Conservation (phyloP, 2,888 invertebrate species). For the Lysandra coridon region DNA sequence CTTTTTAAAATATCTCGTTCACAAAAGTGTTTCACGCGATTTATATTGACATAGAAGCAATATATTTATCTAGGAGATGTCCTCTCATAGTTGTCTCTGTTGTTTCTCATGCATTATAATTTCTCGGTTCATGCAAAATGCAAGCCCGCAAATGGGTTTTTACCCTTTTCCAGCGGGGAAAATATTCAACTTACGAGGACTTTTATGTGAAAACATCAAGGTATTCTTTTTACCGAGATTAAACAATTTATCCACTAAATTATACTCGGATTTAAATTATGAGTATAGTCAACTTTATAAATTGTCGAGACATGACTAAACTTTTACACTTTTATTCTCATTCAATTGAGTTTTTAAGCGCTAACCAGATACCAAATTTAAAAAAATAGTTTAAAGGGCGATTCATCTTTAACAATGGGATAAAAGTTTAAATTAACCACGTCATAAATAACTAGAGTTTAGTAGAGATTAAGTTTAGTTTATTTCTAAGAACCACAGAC, state of each 20-base stretch:
- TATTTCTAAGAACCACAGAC: no score
- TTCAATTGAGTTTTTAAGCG: not conserved
- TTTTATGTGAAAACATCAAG: constrained; percentile 24
- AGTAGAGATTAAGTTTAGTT: no score
- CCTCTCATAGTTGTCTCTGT: not conserved
- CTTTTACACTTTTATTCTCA: not conserved
- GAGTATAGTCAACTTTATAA: not conserved
- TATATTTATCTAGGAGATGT: not conserved
- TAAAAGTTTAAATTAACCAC: not conserved
- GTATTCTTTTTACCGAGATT: constrained; percentile 7
- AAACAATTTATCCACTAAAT: not conserved
- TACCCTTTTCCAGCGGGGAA: constrained; percentile 3
- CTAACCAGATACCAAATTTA: not conserved
- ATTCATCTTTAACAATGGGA: not conserved
- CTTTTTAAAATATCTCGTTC: no score
- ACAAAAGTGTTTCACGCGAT: not conserved
- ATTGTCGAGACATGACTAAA: not conserved
- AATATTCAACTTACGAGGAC: constrained; percentile 19
- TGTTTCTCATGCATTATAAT: constrained; percentile 18
- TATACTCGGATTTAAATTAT: not conserved
- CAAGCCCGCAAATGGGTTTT: constrained; percentile 27
- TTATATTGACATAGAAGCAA: not conserved
- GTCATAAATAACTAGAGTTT: no score
- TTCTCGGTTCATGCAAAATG: constrained; percentile 25
- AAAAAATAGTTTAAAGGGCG: not conserved